Base-by-base conservation (phyloP, 2,113 vertebrate species). In the Cheirogaleus medius region DNA sequence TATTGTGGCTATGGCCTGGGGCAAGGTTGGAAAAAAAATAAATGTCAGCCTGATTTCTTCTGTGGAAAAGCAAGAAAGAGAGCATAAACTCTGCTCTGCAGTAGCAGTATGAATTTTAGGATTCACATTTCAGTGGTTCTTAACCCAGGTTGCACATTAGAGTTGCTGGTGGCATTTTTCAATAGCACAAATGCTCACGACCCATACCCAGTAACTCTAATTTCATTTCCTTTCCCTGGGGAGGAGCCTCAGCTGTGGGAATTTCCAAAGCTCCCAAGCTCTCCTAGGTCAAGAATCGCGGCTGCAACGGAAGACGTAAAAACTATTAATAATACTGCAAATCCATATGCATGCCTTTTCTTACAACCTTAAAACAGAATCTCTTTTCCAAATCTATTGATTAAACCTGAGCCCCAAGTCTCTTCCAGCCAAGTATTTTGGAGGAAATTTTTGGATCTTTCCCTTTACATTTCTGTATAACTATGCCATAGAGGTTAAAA, bases 1-100 rank as follows among this genome's bases (percentile, higher is more conserved):
- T 98, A 42, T 80, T 82, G 64, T 6, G 94, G 87, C 95, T 81
- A 95, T 87, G 94, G 94, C 97, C 97, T 68, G 92, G 95, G 98
- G 97, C 96, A 97, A 98, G 92, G 39, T n/a, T 93, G 69, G 71
- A 52, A 39, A 89, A 90, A 89, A 92, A 58, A 44, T 15, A 73
- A 97, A 87, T 92, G 87, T 97, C 87, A 96, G 64, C 54, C 71
- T 97, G 64, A 95, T 78, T 92, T 95, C 64, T 95, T 95, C 88
- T 95, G 44, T 25, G 87, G 93, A 94, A 84, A 94, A 85, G 90
- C 49, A 84, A 96, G 71, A 84, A 80, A 89, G 44, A 83, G 56
- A 90, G 56, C 17, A 47, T 78, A 89, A 90, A 71, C 17, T 81
- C 63, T 52, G 58, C 25, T 85, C 39, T 93, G 73, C 34, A 44